Evolutionary conservation across 2,888 invertebrate species (phyloP).

Genomic region (Chymomyza fuscimana): DNA sequence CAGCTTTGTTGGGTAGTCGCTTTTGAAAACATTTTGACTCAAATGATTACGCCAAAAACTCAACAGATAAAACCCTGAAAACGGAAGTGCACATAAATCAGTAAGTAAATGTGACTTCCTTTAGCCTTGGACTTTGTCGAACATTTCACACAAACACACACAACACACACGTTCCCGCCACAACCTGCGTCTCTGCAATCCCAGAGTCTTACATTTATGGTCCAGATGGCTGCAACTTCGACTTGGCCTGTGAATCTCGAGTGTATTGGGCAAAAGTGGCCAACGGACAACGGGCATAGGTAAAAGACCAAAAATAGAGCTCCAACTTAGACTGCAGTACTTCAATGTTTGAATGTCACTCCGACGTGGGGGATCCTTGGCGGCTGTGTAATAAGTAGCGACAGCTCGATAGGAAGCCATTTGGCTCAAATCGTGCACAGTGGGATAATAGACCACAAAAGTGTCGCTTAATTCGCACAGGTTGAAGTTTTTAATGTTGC

Average conservation of each 20-base stretch:
- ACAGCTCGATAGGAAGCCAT: neutral
- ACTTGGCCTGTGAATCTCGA: slow-evolving; percentile 21
- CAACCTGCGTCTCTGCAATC: neutral
- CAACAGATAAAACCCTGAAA: slow-evolving; percentile 62
- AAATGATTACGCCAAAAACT: slow-evolving; percentile 72
- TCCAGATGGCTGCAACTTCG: neutral
- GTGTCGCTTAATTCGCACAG: neutral
- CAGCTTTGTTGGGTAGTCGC: slow-evolving; percentile 19
- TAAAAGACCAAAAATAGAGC: slow-evolving; percentile 3
- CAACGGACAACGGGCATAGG: slow-evolving; percentile 23
- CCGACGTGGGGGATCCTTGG: neutral
- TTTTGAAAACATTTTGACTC: slow-evolving; percentile 64
- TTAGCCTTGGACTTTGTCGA: slow-evolving; percentile 43
- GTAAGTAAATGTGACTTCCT: slow-evolving; percentile 68
- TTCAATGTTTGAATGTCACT: neutral
- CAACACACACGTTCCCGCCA: neutral
- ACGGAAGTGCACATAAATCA: slow-evolving; percentile 68
- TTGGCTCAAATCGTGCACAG: too few relatives aligned
- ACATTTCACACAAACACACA: slow-evolving; percentile 46
- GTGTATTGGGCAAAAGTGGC: slow-evolving; percentile 29
- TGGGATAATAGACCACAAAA: too few relatives aligned
- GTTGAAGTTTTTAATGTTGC: too few relatives aligned
- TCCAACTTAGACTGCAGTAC: neutral
- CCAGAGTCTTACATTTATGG: neutral
- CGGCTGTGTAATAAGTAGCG: slow-evolving; percentile 25